Percentiles rank a stretch among this genome's conserved stretches.
Evolutionary conservation across 2,888 invertebrate species (phyloP).

Genomic region (Ferrisia virgata): DNA sequence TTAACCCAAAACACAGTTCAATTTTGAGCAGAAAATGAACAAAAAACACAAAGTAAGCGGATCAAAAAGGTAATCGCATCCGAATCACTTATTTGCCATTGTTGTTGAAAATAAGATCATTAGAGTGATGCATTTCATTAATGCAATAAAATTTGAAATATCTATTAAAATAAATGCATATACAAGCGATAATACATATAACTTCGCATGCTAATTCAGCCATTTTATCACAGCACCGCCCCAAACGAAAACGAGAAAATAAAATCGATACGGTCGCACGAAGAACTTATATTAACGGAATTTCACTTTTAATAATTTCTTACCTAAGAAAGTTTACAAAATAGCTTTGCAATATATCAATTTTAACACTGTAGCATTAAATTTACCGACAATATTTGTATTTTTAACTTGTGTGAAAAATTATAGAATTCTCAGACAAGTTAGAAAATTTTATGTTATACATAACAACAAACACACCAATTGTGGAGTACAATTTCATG

Average conservation of each 20-base stretch:
- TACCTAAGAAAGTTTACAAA: not conserved
- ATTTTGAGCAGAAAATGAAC: not conserved
- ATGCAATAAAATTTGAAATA: not conserved
- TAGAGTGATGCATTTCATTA: not conserved
- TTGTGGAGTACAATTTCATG: constrained; percentile 12
- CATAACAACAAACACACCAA: constrained; percentile 18
- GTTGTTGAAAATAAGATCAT: not conserved
- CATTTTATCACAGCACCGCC: constrained; percentile 44
- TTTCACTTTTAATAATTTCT: not conserved
- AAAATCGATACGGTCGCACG: constrained; percentile 41
- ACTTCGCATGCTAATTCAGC: constrained; percentile 34
- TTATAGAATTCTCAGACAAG: not conserved
- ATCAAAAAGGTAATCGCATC: not conserved
- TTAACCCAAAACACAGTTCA: not conserved
- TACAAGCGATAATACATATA: not conserved
- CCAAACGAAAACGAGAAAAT: constrained; percentile 38
- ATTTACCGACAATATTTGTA: not conserved
- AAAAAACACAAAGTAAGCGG: not conserved
- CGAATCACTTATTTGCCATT: not conserved
- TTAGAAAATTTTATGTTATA: not conserved
- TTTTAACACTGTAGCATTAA: not conserved
- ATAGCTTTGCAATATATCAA: not conserved
- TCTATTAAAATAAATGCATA: not conserved
- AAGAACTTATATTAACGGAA: constrained; percentile 18
- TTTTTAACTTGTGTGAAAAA: not conserved